phyloP scores from a whole-genome alignment of 2,888 invertebrate species.

The Cyclophora albipunctata region DNA sequence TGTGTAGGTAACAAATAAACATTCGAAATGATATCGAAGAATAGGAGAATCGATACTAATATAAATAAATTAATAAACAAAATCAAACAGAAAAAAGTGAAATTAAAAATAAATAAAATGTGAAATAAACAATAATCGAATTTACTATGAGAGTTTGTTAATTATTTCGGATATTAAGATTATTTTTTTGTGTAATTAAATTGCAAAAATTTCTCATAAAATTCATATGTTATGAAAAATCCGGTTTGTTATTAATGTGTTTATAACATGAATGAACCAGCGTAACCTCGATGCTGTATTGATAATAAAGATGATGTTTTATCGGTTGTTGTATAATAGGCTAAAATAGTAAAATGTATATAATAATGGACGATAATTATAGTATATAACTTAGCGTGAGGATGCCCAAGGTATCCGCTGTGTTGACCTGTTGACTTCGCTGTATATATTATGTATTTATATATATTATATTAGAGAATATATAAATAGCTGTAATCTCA shows the following conservation, averaged over 20 bases:
- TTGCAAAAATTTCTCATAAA: conserved; percentile 20
- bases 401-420: conserved; percentile 71
- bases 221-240: conserved; percentile 28
- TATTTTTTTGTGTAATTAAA: conserved; percentile 28
- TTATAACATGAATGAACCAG: conserved; percentile 41
- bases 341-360: conserved; percentile 66
- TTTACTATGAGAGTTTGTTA: conserved; percentile 17
- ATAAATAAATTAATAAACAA: conserved; percentile 39
- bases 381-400: conserved; percentile 66
- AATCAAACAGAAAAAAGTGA: conserved; percentile 33
- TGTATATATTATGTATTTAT: conserved; percentile 38
- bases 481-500: conserved; percentile 59
- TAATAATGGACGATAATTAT: conserved; percentile 56
- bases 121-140: conserved; percentile 35
- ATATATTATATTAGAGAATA: conserved; percentile 18
- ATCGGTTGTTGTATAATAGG: conserved; percentile 57
- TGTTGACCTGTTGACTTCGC: conserved; percentile 65
- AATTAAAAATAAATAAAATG: conserved; percentile 19
- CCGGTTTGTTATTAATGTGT: conserved; percentile 59
- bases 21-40: conserved; percentile 56
- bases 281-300: conserved; percentile 58
- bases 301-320: conserved; percentile 58
- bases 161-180: conserved; percentile 22
- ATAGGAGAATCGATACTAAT: conserved; percentile 54
- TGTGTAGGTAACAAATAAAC: conserved; percentile 65